These are phyloP conservation scores for Drosophila anomalipes DNA, from an alignment of 2,888 invertebrate species.

Conservation along the genomic window DNA sequence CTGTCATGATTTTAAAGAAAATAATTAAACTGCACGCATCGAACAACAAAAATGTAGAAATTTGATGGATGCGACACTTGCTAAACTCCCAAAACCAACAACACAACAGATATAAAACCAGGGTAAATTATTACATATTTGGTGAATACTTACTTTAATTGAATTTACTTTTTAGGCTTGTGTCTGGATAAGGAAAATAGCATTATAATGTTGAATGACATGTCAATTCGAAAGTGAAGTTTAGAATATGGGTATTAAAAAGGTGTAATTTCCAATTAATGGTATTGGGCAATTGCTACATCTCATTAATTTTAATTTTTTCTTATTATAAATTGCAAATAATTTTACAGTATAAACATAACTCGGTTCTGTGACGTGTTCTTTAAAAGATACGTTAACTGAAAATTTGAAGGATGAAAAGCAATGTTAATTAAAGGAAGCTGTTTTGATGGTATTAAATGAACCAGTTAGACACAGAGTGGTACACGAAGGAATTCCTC, in stretches of 20 bases:
- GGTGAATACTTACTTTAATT: background rate
- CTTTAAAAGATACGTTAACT: background rate
- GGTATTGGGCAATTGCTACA: background rate
- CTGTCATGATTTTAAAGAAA: slow-evolving; percentile 24
- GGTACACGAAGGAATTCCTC: background rate
- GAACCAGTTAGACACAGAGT: background rate
- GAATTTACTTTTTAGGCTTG: background rate
- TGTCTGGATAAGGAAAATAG: background rate
- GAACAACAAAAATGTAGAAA: slow-evolving; percentile 29
- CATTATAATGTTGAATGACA: too few relatives aligned
- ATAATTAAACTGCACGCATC: slow-evolving; percentile 38
- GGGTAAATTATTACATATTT: background rate
- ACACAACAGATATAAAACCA: background rate
- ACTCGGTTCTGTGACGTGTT: background rate
- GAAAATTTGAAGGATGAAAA: background rate
- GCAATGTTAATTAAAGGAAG: background rate
- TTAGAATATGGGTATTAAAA: background rate
- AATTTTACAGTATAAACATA: background rate
- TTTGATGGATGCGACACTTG: slow-evolving; percentile 40
- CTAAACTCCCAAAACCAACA: background rate
- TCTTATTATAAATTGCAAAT: background rate
- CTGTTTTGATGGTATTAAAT: background rate
- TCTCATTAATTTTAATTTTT: background rate
- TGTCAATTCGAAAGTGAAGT: background rate
- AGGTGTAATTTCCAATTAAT: background rate